Conservation (phyloP, 2,113 vertebrate species). For the Egretta garzetta region DNA sequence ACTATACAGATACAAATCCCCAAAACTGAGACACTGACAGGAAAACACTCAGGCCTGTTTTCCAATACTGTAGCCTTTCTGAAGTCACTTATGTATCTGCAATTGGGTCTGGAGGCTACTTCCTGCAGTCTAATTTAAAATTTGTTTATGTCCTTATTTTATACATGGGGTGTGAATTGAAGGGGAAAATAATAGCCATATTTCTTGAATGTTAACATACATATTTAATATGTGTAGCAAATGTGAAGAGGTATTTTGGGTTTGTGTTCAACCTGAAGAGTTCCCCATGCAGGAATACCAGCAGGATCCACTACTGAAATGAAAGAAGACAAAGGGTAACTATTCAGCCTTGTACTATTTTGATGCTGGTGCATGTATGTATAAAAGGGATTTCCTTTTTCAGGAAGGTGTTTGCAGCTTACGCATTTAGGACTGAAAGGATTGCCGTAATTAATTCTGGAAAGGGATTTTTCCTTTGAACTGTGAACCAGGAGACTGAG, state of each 20-base stretch:
- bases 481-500: neutral
- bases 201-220: neutral
- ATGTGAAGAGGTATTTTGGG: neutral
- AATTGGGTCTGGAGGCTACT: neutral
- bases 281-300: neutral
- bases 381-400: neutral
- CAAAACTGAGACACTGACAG: neutral
- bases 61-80: neutral
- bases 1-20: neutral
- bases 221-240: neutral
- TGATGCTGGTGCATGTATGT: neutral
- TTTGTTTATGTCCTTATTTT: neutral
- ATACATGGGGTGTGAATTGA: neutral
- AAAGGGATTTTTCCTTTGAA: neutral
- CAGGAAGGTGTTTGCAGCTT: neutral
- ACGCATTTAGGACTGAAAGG: neutral
- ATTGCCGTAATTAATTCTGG: neutral
- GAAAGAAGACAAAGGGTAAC: neutral
- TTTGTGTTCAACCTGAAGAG: neutral
- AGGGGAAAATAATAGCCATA: neutral
- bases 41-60: neutral
- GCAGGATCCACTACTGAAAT: neutral
- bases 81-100: neutral
- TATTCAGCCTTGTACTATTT: neutral
- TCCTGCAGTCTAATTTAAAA: neutral